These are phyloP conservation scores for Ptilorrhoa leucosticta DNA, from an alignment of 2,113 vertebrate species.

Conservation along the genomic window DNA sequence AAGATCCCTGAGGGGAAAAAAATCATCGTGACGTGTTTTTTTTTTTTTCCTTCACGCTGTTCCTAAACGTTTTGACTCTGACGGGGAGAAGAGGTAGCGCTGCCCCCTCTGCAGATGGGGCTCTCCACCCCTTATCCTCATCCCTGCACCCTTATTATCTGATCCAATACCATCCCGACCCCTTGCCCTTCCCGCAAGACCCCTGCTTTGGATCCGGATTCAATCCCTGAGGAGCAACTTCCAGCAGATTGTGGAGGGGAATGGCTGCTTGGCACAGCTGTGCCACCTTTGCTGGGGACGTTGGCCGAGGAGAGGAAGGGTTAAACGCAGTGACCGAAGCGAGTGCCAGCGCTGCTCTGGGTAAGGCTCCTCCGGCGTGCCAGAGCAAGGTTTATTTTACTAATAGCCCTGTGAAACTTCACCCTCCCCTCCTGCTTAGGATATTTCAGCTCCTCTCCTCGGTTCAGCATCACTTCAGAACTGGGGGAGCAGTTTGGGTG, in stretches of 20 bases:
- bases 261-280: neutral
- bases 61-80: accelerated
- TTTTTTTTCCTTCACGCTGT: neutral
- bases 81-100: neutral
- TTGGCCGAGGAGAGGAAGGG: neutral
- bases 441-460: neutral
- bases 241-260: neutral
- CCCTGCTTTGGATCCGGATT: neutral
- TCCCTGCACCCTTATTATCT: no score
- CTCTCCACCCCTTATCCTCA: neutral
- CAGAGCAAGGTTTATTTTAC: slow-evolving; percentile 11
- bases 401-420: neutral
- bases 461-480: neutral
- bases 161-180: neutral
- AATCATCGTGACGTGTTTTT: accelerated
- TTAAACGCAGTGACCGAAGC: neutral
- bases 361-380: neutral
- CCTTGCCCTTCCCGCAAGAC: neutral
- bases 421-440: neutral
- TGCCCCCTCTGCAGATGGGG: neutral
- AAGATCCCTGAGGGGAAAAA: neutral
- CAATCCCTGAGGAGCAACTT: neutral
- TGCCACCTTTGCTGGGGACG: neutral
- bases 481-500: neutral
- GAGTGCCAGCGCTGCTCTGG: neutral